Evolutionary conservation across 2,113 vertebrate species (phyloP).

Genomic region (Fregetta grallaria): DNA sequence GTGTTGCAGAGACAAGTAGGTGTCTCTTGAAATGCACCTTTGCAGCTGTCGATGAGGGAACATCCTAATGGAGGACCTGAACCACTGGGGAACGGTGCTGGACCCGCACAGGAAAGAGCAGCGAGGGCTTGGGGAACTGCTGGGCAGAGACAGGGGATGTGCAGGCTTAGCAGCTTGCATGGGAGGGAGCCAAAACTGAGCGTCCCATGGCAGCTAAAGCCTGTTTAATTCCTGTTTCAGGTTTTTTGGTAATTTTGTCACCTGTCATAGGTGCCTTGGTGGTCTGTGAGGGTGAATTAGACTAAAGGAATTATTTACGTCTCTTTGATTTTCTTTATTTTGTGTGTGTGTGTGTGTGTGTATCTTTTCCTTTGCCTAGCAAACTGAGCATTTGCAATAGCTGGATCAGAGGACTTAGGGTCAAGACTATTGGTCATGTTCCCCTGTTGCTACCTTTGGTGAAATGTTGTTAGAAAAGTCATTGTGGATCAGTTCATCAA

Average conservation of each 20-base stretch:
- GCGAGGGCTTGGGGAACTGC: background rate
- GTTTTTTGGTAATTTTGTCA: background rate
- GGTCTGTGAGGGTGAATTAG: background rate
- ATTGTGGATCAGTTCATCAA: background rate
- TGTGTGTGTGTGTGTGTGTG: background rate
- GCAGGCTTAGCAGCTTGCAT: background rate
- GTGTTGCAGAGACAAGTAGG: background rate
- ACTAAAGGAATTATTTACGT: background rate
- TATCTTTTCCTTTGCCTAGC: background rate
- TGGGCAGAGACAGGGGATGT: rapidly evolving
- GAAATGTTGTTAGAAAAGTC: background rate
- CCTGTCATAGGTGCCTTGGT: background rate
- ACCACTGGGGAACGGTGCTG: rapidly evolving
- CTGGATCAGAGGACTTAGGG: background rate
- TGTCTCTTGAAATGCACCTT: background rate
- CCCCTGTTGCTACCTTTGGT: background rate
- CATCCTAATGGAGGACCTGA: background rate
- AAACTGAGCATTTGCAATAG: background rate
- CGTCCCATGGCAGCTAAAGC: background rate
- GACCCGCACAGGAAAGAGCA: background rate
- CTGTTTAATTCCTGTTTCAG: background rate
- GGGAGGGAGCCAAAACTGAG: background rate
- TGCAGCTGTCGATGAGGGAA: background rate
- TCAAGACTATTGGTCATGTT: background rate
- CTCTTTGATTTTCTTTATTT: background rate